Evolutionary conservation across 2,113 vertebrate genomes (phyloP), one percentile per base, ranked within the genome.

Genomic region (Calonectris borealis): DNA sequence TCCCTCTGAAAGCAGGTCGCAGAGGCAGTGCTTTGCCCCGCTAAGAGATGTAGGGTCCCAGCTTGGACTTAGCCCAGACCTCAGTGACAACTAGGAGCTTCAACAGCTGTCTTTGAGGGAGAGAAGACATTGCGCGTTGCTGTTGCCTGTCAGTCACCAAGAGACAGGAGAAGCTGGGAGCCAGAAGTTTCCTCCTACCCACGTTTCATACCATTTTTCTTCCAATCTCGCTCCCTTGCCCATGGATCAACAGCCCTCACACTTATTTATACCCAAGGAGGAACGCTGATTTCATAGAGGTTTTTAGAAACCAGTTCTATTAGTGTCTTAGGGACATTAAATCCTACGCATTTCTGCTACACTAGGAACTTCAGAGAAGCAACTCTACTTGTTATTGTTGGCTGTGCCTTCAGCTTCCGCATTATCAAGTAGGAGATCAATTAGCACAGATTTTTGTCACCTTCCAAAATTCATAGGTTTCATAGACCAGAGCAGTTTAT

Each of bases 201-300:
- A 22, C 1, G 1, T 62, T 66, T 51, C 5, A 46, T 27, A 58
- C 7, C 0, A 42, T 70, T 89, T 66, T 54, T 32, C 32, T 69
- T 69, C 36, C 48, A 38, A 0, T 60, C 26, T 52, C 3, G 2
- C 21, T 86, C 25, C 17, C 34, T 57, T 80, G 31, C 20, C 55
- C 7, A 10, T 11, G 12, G n/a, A 60, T 64, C 26, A 75, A 85
- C 17, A 69, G n/a, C 14, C 13, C 10, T 92, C 31, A 58, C 2
- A 2, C n/a, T 65, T 79, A 42, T 22, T 78, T 69, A 29, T 58
- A 70, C 19, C 17, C 22, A 22, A 36, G 55, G 8, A 85, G 8
- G 14, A 76, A 64, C 0, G 1, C 5, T 48, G n/a, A 49, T 31
- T 78, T 78, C 6, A 24, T 5, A 38, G 15, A 6, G 11, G 2